Base-by-base conservation (phyloP, 2,888 invertebrate genomes). In the Drosophila affinis region DNA sequence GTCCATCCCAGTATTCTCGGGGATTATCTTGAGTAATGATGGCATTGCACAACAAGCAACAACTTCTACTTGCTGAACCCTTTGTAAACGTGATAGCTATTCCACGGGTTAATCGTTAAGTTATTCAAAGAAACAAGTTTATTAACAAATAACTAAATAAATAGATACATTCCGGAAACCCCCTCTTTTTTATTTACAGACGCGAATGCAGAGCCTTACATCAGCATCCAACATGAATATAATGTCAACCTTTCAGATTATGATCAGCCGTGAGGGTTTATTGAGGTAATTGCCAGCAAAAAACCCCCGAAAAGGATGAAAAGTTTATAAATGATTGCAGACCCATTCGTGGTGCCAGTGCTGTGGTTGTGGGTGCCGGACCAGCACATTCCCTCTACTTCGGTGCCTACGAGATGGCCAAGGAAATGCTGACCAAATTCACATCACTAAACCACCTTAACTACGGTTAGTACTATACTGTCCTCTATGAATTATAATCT, bases 381-480 rank as follows among this genome's bases (percentile, higher is more conserved):
- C 99, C 99, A 58, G 99, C 99, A 77, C 99, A 99, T 94, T 99
- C 99, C 62, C 94, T 99, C 89, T 99, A 99, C 93, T 99, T 99
- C 94, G 98, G 98, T 80, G 96, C 98, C 89, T 99, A 99, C 93
- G 99, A 99, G 93, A 96, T 96, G 93, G 93, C 97, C 81, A 99
- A 99, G 93, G 95, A 96, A 91, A 93, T 94, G 76, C 93, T 98
- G 87, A 93, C 95, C 54, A 94, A 94, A 86, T 91, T 94, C 84
- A 95, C 95, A 77, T 93, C 94, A 87, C 95, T 96, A 92, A 95
- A 95, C 92, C 95, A 96, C 92, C 90, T 96, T 88, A 95, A 95
- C 77, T 96, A 96, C 91, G 96, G 96, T 96, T 91, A 56, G 65
- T 63, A 45, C 1, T 45, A 3, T 9, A 49, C 9, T 12, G 2